Base-by-base conservation (phyloP, 37 sponge, comb jelly and placozoan genomes). In the Bolinopsis microptera region DNA sequence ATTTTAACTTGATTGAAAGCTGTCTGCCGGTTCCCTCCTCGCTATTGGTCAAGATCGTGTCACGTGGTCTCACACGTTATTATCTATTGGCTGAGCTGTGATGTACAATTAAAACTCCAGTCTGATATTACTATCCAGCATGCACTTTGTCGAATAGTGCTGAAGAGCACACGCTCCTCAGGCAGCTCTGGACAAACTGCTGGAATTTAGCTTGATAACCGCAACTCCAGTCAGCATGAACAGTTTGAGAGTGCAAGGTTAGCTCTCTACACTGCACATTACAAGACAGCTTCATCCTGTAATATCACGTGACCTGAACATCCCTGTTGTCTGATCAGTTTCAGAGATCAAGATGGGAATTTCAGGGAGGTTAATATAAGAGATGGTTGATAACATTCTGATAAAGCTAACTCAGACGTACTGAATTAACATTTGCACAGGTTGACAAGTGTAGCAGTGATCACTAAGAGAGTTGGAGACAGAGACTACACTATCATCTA, bases 401-500 rank as follows among this genome's bases (percentile, higher is more conserved):
- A n/a, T n/a, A n/a, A n/a, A n/a, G n/a, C n/a, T n/a, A n/a, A n/a
- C n/a, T n/a, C n/a, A n/a, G n/a, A n/a, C n/a, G n/a, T n/a, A n/a
- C n/a, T n/a, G n/a, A n/a, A n/a, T n/a, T n/a, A n/a, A n/a, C n/a
- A n/a, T n/a, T n/a, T n/a, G n/a, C n/a, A n/a, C 37, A 77, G 80
- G 80, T 18, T 77, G 18, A 77, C 80, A 34, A 77, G 80, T 32
- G 35, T 77, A 3, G 33, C 80, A 34, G 80, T 77, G 27, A 77
- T 77, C 2, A 32, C 33, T 32, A 77, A 27, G 0, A 1, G 36
- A 22, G 80, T 77, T 18, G 21, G 80, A 35, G 80, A 77, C 3
- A 77, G 80, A 35, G 37, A 35, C 80, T 34, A 32, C 80, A 77
- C 80, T 34, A 77, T 77, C 35, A 77, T 77, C 33, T 77, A 35